These are phyloP conservation scores for Anhinga rufa DNA, from an alignment of 2,113 vertebrate species.

Conservation along the genomic window DNA sequence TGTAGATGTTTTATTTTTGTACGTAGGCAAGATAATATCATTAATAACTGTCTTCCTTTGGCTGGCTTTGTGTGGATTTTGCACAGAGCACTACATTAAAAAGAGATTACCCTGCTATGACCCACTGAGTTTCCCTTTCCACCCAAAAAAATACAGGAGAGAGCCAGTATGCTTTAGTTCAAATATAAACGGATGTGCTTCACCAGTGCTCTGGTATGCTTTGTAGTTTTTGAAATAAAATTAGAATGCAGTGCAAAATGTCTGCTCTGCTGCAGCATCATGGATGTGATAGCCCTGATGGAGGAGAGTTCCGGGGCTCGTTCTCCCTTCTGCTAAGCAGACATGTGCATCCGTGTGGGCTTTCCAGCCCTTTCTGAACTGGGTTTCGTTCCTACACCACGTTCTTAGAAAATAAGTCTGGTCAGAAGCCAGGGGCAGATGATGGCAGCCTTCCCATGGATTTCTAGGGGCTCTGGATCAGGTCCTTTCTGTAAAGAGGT, in stretches of 20 bases:
- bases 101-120: conserved; percentile 51
- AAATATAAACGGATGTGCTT: not conserved
- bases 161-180: conserved; percentile 1
- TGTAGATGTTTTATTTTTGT: not conserved
- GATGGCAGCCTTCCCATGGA: rapidly evolving
- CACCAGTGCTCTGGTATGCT: conserved; percentile 40
- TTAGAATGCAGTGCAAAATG: not conserved
- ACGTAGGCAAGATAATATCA: not conserved
- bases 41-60: conserved; percentile 49
- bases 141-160: not conserved
- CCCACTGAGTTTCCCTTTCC: conserved; percentile 43
- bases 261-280: not conserved
- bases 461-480: not conserved
- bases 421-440: not conserved
- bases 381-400: not conserved
- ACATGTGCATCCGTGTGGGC: rapidly evolving
- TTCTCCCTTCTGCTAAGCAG: not conserved
- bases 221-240: not conserved
- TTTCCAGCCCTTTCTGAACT: not conserved
- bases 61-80: not conserved
- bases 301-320: not conserved
- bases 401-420: not conserved
- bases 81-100: conserved; percentile 51
- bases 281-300: not conserved
- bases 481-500: not conserved